Percentiles rank a stretch among this genome's conserved stretches.
Evolutionary conservation across 2,797 vertebrate genomes (phyloP).

Genomic region (Anolis apletophallus): DNA sequence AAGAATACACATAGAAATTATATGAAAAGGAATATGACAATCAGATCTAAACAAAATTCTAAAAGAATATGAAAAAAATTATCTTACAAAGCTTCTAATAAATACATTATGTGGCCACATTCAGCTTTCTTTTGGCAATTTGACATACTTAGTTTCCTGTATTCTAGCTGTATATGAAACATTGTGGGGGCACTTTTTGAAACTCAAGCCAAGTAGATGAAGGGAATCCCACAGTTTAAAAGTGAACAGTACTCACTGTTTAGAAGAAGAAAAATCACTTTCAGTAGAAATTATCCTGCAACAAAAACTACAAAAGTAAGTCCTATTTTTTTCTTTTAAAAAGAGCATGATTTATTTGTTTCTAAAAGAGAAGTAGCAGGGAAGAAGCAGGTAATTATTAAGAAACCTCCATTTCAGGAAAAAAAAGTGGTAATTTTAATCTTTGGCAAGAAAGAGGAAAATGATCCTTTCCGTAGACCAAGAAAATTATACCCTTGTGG

Average conservation of each 20-base stretch:
- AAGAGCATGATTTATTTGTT: constrained; percentile 19
- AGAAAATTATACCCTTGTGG: constrained; percentile 44
- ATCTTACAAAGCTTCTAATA: neutral
- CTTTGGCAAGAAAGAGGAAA: constrained; percentile 34
- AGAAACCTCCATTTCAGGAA: constrained; percentile 36
- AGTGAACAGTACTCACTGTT: neutral
- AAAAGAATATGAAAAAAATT: constrained; percentile 1
- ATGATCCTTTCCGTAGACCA: constrained; percentile 19
- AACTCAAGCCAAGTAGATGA: constrained; percentile 19
- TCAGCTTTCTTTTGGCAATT: constrained; percentile 4
- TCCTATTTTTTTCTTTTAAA: constrained; percentile 8
- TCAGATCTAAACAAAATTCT: neutral
- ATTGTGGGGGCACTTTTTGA: constrained; percentile 9
- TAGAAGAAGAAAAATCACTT: constrained; percentile 34
- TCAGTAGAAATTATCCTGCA: constrained; percentile 34
- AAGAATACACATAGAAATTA: neutral
- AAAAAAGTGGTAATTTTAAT: constrained; percentile 29
- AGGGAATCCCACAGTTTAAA: neutral
- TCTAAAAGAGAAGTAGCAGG: constrained; percentile 24
- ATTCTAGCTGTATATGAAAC: neutral
- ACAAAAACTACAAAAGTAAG: constrained; percentile 25
- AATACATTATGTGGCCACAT: neutral
- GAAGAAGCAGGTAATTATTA: constrained; percentile 19
- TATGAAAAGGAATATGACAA: neutral
- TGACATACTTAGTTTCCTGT: neutral